phyloP scores from a whole-genome alignment of 2,888 invertebrate species.

The Philonicus albiceps region DNA sequence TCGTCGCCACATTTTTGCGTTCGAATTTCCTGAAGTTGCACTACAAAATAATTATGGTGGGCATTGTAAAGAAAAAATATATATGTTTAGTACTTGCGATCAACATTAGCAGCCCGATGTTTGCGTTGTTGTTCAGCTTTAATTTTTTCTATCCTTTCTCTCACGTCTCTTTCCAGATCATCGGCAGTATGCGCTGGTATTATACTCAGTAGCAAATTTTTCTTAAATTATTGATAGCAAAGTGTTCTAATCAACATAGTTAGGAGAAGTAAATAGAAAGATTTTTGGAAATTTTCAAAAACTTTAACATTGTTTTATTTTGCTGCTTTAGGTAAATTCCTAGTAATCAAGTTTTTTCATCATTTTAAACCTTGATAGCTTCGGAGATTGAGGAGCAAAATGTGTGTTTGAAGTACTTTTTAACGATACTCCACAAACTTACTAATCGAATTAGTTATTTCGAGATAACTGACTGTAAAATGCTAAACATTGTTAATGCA shows the following conservation, averaged over 20 bases:
- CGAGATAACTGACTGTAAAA: no score
- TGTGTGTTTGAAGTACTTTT: no score
- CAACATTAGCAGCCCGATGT: neutral
- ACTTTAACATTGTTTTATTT: no score
- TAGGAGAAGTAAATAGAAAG: neutral
- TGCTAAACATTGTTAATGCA: no score
- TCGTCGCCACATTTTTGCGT: slow-evolving; percentile 55
- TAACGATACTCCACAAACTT: no score
- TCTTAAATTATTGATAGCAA: slow-evolving; percentile 64
- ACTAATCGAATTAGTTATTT: no score
- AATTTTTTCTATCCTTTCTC: slow-evolving; percentile 67
- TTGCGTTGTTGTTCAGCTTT: slow-evolving; percentile 53
- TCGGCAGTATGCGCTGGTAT: slow-evolving; percentile 85
- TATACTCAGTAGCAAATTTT: slow-evolving; percentile 84
- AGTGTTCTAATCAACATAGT: neutral
- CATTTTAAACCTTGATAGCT: neutral
- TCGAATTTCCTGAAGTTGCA: neutral
- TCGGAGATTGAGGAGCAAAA: neutral
- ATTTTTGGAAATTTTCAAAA: neutral
- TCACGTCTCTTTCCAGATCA: slow-evolving; percentile 68
- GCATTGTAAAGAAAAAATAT: neutral
- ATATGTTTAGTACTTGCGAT: neutral
- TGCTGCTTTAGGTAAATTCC: no score
- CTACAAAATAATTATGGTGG: neutral
- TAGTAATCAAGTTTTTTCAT: no score